Evolutionary conservation across 2,797 vertebrate species (phyloP), one percentile per base, ranked within the genome.

Genomic region (Coregonus ussuriensis): DNA sequence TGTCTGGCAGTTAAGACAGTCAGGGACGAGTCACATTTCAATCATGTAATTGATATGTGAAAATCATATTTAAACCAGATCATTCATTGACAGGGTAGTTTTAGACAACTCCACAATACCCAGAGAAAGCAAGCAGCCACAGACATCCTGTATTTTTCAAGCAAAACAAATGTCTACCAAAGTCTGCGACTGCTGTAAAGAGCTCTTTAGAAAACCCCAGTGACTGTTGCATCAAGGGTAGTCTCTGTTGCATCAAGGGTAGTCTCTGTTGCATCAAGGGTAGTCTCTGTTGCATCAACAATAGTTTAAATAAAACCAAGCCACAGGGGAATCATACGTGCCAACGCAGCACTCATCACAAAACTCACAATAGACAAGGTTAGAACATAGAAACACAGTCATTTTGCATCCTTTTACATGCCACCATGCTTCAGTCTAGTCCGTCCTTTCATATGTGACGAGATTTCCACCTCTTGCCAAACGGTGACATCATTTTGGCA

Each of bases 21-120:
- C 54, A 66, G 11, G 29, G 13, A 66, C 11, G 13, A 31, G 29
- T 33, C 31, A 31, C 3, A 25, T 51, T 25, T n/a, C n/a, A 76
- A 59, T 37, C 3, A 21, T 15, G n/a, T 76, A n/a, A 25, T n/a
- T 47, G 54, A 54, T 33, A 21, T 6, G 52, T 41, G 33, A 29
- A 71, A 59, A 71, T 76, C 14, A 35, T 54, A 76, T 76, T 70
- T 70, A 41, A 75, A 33, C 31, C 51, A 13, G 25, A 53, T 21
- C 3, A 21, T 53, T 65, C 18, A 16, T 66, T 6, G 3, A 65
- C 53, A 65, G 25, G 21, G 21, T 6, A 21, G 18, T 21, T 62
- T 13, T 29, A 65, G n/a, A 29, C 21, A 29, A 29, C 18, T 25
- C 6, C 11, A 66, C 63, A 29, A 33, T 66, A 66, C 63, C 3